These are phyloP conservation scores for Mandrillus leucophaeus DNA, from an alignment of 2,113 vertebrate genomes.

Conservation along the genomic window DNA sequence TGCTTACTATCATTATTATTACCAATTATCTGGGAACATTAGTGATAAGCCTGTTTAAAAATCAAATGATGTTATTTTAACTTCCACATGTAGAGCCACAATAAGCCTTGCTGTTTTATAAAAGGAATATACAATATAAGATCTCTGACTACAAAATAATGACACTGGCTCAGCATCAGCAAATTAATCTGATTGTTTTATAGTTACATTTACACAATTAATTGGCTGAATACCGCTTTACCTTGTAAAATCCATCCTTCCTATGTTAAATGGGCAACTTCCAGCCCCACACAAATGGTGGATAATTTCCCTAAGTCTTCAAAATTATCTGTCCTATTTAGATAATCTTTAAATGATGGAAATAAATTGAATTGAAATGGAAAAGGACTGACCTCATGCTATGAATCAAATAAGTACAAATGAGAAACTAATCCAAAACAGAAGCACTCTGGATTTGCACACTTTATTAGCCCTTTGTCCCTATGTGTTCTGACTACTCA, in stretches of 20 bases:
- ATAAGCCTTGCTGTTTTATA: not conserved
- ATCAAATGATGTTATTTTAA: not conserved
- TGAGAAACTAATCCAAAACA: slow-evolving; percentile 42
- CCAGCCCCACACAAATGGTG: slow-evolving; percentile 5
- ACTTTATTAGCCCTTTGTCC: not conserved
- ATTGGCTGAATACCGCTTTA: not conserved
- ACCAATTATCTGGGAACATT: not conserved
- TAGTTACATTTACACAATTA: slow-evolving; percentile 44
- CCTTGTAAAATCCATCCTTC: slow-evolving; percentile 19
- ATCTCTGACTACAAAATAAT: slow-evolving; percentile 1
- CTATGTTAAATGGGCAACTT: slow-evolving; percentile 7
- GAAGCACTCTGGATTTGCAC: not conserved
- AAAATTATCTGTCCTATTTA: slow-evolving; percentile 7
- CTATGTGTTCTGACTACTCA: not conserved
- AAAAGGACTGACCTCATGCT: not conserved
- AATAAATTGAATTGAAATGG: slow-evolving; percentile 30
- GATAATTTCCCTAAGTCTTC: not conserved
- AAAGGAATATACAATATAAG: slow-evolving; percentile 9
- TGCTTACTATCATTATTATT: not conserved
- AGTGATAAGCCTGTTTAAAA: not conserved
- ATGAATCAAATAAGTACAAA: slow-evolving; percentile 49
- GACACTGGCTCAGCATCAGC: not conserved
- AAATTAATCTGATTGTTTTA: slow-evolving; percentile 18
- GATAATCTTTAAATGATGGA: slow-evolving; percentile 48
- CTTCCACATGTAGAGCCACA: not conserved